Conservation (phyloP, 2,888 invertebrate species). For the Tetrapedia diversipes region DNA sequence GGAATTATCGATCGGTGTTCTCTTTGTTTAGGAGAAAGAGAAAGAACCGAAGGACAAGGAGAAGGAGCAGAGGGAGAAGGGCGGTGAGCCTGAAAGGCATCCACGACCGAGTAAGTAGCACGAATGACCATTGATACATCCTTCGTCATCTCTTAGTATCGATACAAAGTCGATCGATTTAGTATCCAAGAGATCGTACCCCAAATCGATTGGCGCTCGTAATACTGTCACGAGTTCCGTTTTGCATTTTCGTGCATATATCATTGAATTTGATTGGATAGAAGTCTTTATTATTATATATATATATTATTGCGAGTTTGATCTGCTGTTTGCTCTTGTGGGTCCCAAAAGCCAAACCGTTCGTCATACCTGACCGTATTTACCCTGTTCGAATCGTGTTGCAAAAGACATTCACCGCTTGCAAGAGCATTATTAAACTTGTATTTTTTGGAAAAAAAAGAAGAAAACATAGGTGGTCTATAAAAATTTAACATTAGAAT, state of each 20-base stretch:
- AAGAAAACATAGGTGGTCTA: too few relatives aligned
- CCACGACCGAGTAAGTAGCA: constrained; percentile 82
- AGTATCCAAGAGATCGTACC: constrained; percentile 50
- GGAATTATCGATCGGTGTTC: constrained; percentile 19
- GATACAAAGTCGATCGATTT: constrained; percentile 54
- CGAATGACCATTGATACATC: constrained; percentile 42
- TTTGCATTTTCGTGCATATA: constrained; percentile 77
- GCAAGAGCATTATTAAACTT: too few relatives aligned
- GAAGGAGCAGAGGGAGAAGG: constrained; percentile 77
- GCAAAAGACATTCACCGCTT: constrained; percentile 60
- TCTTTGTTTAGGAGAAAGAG: constrained; percentile 76
- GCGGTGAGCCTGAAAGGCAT: constrained; percentile 80
- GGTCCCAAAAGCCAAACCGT: constrained; percentile 64
- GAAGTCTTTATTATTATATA: constrained; percentile 39
- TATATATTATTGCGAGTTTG: constrained; percentile 61
- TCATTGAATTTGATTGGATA: constrained; percentile 53
- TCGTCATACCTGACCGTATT: constrained; percentile 51
- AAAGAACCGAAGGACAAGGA: constrained; percentile 79
- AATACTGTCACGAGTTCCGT: constrained; percentile 57
- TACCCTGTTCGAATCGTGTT: constrained; percentile 48
- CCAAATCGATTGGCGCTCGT: constrained; percentile 60
- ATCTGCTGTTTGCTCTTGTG: constrained; percentile 74
- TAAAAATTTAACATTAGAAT: too few relatives aligned
- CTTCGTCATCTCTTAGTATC: constrained; percentile 26
- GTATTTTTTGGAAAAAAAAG: too few relatives aligned